Base-by-base conservation (phyloP, 1,140 invertebrate genomes). In the Drosophila repletoides region DNA sequence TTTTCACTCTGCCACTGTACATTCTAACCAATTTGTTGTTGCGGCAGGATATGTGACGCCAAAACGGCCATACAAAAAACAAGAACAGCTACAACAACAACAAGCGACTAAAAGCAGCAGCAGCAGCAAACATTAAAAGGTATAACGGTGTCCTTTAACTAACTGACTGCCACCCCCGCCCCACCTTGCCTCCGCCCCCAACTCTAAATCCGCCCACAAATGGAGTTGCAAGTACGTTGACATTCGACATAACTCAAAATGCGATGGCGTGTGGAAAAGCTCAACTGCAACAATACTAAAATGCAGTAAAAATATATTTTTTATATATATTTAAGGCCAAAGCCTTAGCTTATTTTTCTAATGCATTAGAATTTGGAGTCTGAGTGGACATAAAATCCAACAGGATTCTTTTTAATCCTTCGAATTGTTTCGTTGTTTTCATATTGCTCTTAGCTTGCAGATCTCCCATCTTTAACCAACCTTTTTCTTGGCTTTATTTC, bases 181-280 rank as follows among this genome's bases (percentile, higher is more conserved):
- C 33, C 36, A 31, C 12, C 33, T 36, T 10, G 6, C 14, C 14
- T 15, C 19, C 17, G 22, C 29, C 22, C 10, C 1, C 15, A 17
- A 12, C 24, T 15, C 15, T 29, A 45, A 40, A 38, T 40, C 40
- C 41, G 48, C 55, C 38, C 29, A 7, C 52, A 15, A 28, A 38
- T 7, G 33, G 26, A 33, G 63, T 60, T 51, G 71, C 66, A 61
- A 83, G 79, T 83, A 84, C 79, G 71, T 83, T 83, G 79, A 83
- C 79, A 83, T 83, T 84, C 83, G 74, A 84, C 79, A 83, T 84
- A 64, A 84, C 79, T 86, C 80, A 83, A 86, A 83, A 84, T 53
- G 76, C 79, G 61, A 77, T 83, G 79, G 79, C 79, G 80, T 83
- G 79, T 66, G 36, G 41, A 33, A 48, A 24, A 4, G 4, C 5